phyloP scores from a whole-genome alignment of 2,797 vertebrate species.

The Kryptopterus vitreolus region DNA sequence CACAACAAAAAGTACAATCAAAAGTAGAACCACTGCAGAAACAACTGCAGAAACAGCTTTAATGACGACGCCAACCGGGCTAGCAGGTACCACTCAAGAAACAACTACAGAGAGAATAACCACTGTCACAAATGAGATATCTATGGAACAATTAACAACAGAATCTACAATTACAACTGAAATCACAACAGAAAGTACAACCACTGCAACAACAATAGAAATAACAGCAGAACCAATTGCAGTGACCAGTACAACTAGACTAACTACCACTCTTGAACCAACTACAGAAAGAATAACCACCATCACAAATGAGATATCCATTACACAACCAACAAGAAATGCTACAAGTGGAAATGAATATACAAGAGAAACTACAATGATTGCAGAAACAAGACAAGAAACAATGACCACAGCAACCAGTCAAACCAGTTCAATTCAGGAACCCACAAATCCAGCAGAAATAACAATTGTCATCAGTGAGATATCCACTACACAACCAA shows the following conservation, averaged over 20 bases:
- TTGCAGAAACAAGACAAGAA: neutral
- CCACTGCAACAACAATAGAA: too few species aligned
- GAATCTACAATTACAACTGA: neutral
- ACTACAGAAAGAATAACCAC: too few species aligned
- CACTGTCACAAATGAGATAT: neutral
- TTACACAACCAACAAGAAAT: neutral
- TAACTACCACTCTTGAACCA: too few species aligned
- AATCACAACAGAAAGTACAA: too few species aligned
- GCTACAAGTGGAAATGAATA: fast-evolving
- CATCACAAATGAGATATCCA: too few species aligned
- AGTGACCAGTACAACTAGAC: too few species aligned
- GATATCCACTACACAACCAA: too few species aligned
- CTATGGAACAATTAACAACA: neutral
- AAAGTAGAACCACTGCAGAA: neutral
- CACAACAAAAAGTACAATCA: neutral
- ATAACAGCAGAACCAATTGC: too few species aligned
- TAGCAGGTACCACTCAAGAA: neutral
- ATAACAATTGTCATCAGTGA: too few species aligned
- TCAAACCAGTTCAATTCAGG: too few species aligned
- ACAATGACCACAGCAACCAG: too few species aligned
- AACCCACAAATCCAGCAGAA: too few species aligned
- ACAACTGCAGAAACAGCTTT: neutral
- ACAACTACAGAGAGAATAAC: neutral
- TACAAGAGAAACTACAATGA: neutral
- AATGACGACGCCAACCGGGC: neutral